Base-by-base conservation (phyloP, 2,888 invertebrate species). In the Melinaea marsaeus region DNA sequence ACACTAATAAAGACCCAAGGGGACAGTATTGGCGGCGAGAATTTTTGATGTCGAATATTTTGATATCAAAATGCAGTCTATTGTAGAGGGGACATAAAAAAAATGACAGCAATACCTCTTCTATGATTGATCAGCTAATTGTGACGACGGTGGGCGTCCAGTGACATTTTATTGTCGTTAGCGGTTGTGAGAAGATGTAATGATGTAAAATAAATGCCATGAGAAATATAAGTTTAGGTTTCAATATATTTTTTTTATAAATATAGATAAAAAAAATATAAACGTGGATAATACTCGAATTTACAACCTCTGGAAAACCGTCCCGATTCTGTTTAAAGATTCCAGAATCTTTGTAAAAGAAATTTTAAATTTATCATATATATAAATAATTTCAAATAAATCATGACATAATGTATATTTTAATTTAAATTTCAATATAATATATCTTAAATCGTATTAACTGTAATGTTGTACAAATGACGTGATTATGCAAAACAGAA, bases 1-100 rank as follows among this genome's bases (percentile, higher is more conserved):
- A 76, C 84, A 79, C 88, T 90, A 90, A 90, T 90, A 88, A 88
- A 82, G 84, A 81, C 90, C 81, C 89, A 67, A 48, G 87, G 80
- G 88, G 73, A 69, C 68, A 73, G 66, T 66, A 57, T 34, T 55
- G 58, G 46, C 45, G 58, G 69, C 74, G 71, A 69, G 73, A 74
- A 74, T 80, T 42, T 83, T 81, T 79, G 76, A 74, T 75, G 77
- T 72, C 72, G 74, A 78, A 80, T 81, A 75, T 60, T 58, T 42
- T 42, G 42, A 11, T 42, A 9, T 42, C 7, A 37, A 37, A 37
- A 37, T 37, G 7, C 3, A 42, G 11, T 42, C 42, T 9, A 42
- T 42, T 42, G 11, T 42, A 1, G 42, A 42, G 11, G 9, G 42
- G 3, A 42, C 9, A 42, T 42, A 42, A 42, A 42, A 35, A 37